phyloP scores from a whole-genome alignment of 2,113 vertebrate species.

The Stigmatopora nigra region DNA sequence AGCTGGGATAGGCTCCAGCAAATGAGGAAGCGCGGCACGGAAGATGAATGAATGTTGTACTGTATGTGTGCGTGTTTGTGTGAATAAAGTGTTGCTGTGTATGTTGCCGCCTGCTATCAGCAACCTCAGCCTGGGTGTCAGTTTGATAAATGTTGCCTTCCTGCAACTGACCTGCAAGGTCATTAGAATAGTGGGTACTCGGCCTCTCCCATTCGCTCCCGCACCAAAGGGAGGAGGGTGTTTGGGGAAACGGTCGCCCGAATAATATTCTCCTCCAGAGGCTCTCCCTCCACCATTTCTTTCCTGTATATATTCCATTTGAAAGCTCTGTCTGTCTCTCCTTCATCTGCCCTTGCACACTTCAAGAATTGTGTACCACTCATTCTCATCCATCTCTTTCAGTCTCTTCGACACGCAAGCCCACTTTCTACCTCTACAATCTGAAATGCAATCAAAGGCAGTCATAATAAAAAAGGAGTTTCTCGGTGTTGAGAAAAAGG shows the following conservation, averaged over 20 bases:
- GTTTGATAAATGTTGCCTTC: slow-evolving; percentile 69
- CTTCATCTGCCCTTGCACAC: slow-evolving; percentile 43
- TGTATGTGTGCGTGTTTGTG: slow-evolving; percentile 7
- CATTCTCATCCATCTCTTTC: slow-evolving; percentile 39
- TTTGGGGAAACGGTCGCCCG: slow-evolving; percentile 45
- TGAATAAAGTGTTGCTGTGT: slow-evolving; percentile 36
- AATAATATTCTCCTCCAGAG: slow-evolving; percentile 58
- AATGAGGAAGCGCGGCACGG: slow-evolving; percentile 5
- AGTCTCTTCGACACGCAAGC: slow-evolving; percentile 27
- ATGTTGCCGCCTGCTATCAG: slow-evolving; percentile 57
- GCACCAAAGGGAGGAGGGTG: slow-evolving; percentile 38
- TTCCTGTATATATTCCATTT: slow-evolving; percentile 32
- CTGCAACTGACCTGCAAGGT: slow-evolving; percentile 67
- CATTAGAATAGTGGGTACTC: slow-evolving; percentile 61
- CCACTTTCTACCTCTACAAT: slow-evolving; percentile 46
- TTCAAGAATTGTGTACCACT: slow-evolving; percentile 8
- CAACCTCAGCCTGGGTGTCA: slow-evolving; percentile 48
- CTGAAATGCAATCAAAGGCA: slow-evolving; percentile 66
- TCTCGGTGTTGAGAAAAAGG: slow-evolving; percentile 24
- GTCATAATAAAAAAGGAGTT: slow-evolving; percentile 52
- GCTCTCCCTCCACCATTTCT: slow-evolving; percentile 26
- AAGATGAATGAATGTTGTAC: slow-evolving; percentile 21
- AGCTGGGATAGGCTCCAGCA: too few species aligned
- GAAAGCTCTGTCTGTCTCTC: slow-evolving; percentile 33
- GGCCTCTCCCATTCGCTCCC: slow-evolving; percentile 35